These are phyloP conservation scores for Platysteira castanea DNA, from an alignment of 2,113 vertebrate species.

Conservation along the genomic window DNA sequence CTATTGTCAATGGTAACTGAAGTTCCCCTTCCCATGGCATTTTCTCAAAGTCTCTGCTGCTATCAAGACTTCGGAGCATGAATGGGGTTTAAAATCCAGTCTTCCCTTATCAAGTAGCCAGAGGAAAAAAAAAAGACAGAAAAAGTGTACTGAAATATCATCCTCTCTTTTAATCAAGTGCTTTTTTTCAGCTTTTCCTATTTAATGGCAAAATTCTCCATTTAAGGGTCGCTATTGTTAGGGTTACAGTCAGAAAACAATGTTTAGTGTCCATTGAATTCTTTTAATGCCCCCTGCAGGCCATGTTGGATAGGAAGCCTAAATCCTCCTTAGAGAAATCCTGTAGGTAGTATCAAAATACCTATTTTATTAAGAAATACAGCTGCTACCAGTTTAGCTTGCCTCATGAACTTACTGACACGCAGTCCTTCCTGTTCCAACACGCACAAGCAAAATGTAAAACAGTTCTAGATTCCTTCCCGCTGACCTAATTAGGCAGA, in stretches of 20 bases:
- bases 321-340: neutral
- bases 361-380: neutral
- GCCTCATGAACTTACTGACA: neutral
- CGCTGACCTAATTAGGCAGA: neutral
- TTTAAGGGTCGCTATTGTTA: neutral
- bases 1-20: neutral
- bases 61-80: neutral
- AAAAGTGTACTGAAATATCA: neutral
- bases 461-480: neutral
- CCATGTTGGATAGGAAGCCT: neutral
- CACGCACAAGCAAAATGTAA: neutral
- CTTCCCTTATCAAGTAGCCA: neutral
- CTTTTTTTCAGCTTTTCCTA: neutral
- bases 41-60: neutral
- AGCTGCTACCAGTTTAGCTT: neutral
- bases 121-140: neutral
- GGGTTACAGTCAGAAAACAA: neutral
- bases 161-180: neutral
- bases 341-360: neutral
- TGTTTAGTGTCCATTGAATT: neutral
- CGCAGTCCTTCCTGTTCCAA: neutral
- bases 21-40: neutral
- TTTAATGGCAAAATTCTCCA: neutral
- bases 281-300: constrained; percentile 72
- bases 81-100: neutral